Percentiles rank a stretch among this genome's conserved stretches.
Conservation (phyloP, 2,888 invertebrate species). For the Notodonta ziczac region DNA sequence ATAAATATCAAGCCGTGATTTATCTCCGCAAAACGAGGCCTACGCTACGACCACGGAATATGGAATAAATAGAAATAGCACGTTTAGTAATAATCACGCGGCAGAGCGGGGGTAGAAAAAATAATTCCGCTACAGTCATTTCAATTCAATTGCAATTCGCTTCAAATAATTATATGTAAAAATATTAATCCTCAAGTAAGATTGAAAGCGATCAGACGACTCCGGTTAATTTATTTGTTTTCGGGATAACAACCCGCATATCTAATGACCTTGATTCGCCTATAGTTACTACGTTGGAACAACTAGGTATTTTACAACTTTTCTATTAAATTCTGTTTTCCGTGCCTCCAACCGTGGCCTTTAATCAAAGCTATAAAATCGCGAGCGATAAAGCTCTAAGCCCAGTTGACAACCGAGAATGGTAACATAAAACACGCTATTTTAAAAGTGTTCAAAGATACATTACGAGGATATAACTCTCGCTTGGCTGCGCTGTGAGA, state of each 20-base stretch:
- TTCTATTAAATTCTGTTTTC: constrained; percentile 1
- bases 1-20: constrained; percentile 5
- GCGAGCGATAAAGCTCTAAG: constrained; percentile 14
- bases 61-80: neutral
- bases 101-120: too few relatives aligned
- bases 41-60: neutral
- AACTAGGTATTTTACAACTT: too few relatives aligned
- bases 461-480: constrained; percentile 2
- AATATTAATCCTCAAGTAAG: too few relatives aligned
- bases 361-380: constrained; percentile 28
- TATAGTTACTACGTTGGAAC: too few relatives aligned
- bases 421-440: neutral
- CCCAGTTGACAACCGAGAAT: constrained; percentile 1
- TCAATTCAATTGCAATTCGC: too few relatives aligned
- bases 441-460: constrained; percentile 3
- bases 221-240: too few relatives aligned
- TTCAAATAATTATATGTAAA: too few relatives aligned
- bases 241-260: too few relatives aligned
- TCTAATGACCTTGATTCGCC: too few relatives aligned
- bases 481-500: neutral
- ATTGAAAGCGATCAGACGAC: too few relatives aligned
- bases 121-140: too few relatives aligned
- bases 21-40: neutral
- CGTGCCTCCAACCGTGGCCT: constrained; percentile 2
- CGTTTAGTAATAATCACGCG: too few relatives aligned